These are phyloP conservation scores for Hylomyscus alleni DNA, from an alignment of 2,797 vertebrate genomes.

Conservation along the genomic window DNA sequence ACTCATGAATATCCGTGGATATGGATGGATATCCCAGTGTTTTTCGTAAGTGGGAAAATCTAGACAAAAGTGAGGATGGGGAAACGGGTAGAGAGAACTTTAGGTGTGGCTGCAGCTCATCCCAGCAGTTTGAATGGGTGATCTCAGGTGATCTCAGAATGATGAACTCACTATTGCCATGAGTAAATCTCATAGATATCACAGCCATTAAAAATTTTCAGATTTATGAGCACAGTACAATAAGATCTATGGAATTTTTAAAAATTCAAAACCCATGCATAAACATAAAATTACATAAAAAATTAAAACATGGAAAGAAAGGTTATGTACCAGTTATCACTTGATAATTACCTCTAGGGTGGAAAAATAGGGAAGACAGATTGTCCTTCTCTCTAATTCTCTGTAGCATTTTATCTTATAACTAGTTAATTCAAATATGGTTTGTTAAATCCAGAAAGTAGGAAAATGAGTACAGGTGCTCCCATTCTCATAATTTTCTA, in stretches of 20 bases:
- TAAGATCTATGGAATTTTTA: slow-evolving; percentile 20
- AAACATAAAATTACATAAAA: not conserved
- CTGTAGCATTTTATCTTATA: not conserved
- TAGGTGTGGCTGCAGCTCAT: not conserved
- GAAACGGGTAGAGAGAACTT: not conserved
- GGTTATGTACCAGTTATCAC: not conserved
- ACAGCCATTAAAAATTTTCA: not conserved
- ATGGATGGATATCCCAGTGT: not conserved
- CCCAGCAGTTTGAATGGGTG: not conserved
- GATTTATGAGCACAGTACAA: not conserved
- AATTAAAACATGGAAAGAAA: slow-evolving; percentile 43
- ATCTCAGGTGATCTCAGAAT: not conserved
- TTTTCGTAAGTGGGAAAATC: not conserved
- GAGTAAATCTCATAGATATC: slow-evolving; percentile 4
- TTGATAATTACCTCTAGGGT: not conserved
- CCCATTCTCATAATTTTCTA: not conserved
- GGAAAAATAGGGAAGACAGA: not conserved
- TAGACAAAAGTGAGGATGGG: not conserved
- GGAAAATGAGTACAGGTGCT: not conserved
- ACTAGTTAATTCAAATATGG: not conserved
- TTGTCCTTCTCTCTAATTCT: not conserved
- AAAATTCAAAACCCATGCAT: slow-evolving; percentile 12
- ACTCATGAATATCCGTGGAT: not conserved
- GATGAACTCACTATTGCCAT: not conserved
- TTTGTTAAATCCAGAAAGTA: not conserved